Evolutionary conservation across 2,797 vertebrate species (phyloP).

Genomic region (Sebastes jordani): DNA sequence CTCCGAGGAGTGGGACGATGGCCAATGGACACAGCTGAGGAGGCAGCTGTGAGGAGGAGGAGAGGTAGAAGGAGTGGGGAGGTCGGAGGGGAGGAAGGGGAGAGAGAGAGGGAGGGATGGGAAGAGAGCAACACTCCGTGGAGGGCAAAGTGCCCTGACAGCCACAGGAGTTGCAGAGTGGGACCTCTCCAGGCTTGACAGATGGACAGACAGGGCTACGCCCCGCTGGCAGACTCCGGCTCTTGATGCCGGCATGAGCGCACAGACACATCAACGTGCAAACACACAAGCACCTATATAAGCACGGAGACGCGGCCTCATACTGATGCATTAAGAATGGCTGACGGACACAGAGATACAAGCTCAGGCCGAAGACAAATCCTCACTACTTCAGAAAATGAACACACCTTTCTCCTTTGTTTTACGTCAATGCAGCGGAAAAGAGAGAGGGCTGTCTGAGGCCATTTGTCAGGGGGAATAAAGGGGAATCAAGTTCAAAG

Average conservation of each 20-base stretch:
- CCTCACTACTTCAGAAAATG: background rate
- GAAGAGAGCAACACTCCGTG: slow-evolving; percentile 56
- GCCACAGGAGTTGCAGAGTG: slow-evolving; percentile 53
- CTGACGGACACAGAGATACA: background rate
- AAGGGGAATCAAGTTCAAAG: slow-evolving; percentile 41
- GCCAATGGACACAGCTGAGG: slow-evolving; percentile 80
- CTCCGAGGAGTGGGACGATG: slow-evolving; percentile 65
- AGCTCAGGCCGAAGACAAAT: background rate
- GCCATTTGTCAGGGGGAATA: slow-evolving; percentile 31
- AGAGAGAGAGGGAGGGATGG: slow-evolving; percentile 14
- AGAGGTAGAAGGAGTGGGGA: slow-evolving; percentile 14
- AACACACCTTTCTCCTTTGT: slow-evolving; percentile 4
- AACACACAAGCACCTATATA: background rate
- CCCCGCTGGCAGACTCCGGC: slow-evolving; percentile 45
- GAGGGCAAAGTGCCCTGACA: slow-evolving; percentile 69
- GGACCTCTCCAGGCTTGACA: slow-evolving; percentile 69
- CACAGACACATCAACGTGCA: slow-evolving; percentile 16
- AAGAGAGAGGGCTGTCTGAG: background rate
- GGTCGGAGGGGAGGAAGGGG: background rate
- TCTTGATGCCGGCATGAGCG: slow-evolving; percentile 27
- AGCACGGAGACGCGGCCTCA: background rate
- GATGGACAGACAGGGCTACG: slow-evolving; percentile 69
- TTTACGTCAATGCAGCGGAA: background rate
- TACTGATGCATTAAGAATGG: background rate
- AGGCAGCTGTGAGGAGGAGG: slow-evolving; percentile 76